A percentile compares a stretch with the other conserved stretches of the same genome.
Conservation (phyloP, 2,113 vertebrate genomes). For the Coreoperca whiteheadi region DNA sequence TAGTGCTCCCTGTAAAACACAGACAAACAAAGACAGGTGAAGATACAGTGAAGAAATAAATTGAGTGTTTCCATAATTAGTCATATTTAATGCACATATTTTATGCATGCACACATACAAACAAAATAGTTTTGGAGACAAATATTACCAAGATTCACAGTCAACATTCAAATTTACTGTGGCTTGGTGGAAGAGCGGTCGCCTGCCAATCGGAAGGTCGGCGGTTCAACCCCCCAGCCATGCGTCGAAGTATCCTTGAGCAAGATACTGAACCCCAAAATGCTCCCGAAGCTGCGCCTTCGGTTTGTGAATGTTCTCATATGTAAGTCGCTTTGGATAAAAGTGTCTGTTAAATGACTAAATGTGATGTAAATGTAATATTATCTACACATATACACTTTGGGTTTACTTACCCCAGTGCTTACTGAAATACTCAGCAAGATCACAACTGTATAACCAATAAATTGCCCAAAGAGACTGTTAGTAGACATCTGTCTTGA, state of each 20-base stretch:
- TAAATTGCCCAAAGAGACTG: not conserved
- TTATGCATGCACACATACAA: not conserved
- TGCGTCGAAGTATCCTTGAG: too few species aligned
- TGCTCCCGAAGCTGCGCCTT: too few species aligned
- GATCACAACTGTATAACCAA: not conserved
- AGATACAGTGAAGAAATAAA: not conserved
- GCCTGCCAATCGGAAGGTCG: too few species aligned
- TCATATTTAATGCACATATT: not conserved
- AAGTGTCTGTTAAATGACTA: too few species aligned
- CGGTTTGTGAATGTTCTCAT: too few species aligned
- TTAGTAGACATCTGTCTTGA: not conserved
- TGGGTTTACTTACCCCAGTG: not conserved
- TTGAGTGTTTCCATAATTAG: not conserved
- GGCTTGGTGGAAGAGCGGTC: too few species aligned
- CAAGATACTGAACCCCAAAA: too few species aligned
- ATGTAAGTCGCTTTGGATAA: too few species aligned
- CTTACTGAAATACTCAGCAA: not conserved
- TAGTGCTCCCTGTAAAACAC: slow-evolving; percentile 87
- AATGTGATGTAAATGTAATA: too few species aligned
- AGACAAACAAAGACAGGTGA: not conserved
- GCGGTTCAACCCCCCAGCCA: too few species aligned
- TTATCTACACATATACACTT: not conserved
- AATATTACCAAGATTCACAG: not conserved
- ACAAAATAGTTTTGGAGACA: not conserved
- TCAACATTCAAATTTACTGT: not conserved